Evolutionary conservation across 2,797 vertebrate species (phyloP).

Genomic region (Numenius phaeopus): DNA sequence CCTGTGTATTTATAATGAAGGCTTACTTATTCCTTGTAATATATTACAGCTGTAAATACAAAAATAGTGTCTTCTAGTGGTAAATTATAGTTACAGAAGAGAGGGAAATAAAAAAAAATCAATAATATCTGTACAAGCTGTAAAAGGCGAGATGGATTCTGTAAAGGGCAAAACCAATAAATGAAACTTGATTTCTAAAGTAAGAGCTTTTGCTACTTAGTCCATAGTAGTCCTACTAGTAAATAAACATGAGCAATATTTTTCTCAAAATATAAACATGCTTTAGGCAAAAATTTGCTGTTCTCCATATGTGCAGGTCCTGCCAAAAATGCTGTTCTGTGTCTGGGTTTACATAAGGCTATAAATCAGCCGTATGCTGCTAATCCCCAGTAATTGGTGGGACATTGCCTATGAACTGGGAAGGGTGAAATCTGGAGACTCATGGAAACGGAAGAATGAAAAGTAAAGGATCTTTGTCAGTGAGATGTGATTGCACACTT

Average conservation of each 20-base stretch:
- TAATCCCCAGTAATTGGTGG: background rate
- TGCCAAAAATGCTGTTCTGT: background rate
- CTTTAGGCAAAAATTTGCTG: background rate
- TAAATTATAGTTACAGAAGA: background rate
- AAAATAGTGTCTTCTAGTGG: background rate
- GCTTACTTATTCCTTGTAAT: background rate
- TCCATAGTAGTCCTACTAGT: background rate
- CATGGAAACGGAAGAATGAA: background rate
- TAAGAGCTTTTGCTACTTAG: background rate
- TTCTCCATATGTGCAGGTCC: background rate
- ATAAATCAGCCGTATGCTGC: background rate
- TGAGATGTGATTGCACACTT: rapidly evolving
- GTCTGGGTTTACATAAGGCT: background rate
- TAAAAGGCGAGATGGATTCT: background rate
- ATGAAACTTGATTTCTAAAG: background rate
- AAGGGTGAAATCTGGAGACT: background rate
- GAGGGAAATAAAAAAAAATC: background rate
- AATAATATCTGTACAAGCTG: background rate
- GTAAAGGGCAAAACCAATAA: background rate
- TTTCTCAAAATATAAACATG: background rate
- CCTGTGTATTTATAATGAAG: background rate
- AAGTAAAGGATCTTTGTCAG: background rate
- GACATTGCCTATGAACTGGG: background rate
- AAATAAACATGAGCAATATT: background rate
- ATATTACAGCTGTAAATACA: background rate